Evolutionary conservation across 2,888 invertebrate species (phyloP), one percentile per base, ranked within the genome.

Genomic region (Drosophila prostipennis): DNA sequence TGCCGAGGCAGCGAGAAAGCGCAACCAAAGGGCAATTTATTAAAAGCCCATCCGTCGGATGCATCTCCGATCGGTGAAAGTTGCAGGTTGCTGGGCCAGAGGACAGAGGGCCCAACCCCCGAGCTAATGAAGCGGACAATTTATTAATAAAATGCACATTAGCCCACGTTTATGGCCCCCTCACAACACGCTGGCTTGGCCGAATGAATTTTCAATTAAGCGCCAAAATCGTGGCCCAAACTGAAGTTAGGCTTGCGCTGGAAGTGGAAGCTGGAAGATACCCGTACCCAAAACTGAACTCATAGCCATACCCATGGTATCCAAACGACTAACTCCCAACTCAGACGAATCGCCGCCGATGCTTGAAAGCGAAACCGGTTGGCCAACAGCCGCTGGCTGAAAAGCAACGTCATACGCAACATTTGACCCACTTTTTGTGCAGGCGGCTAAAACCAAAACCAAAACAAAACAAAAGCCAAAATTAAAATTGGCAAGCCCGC

Each of bases 191-290:
- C 64, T n/a, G 67, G 72, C 80, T 80, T 80, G 77, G 88, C 69
- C 77, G 77, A 88, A 80, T 84, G 80, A 77, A 87, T 84, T 84
- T 84, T 83, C 87, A 88, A 88, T 86, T 80, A 88, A 74, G 59
- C 86, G 83, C 77, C 77, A 84, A 84, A 79, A 75, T 75, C 58
- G 70, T 77, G 65, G 54, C 37, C 45, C 32, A 16, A 39, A 23
- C 42, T 19, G 55, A 23, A n/a, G 46, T 19, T 16, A 7, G 3
- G 42, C 10, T 19, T 8, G 5, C 32, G 59, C 53, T 59, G 60
- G 49, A 61, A 42, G 46, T 46, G 32, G 39, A n/a, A 40, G 36
- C 68, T 68, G 68, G 39, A 58, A 57, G 69, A 69, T 49, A 68
- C 40, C 26, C 23, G 29, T 16, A 29, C 26, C n/a, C 26, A 29